phyloP scores from a whole-genome alignment of 2,797 vertebrate species.

The Melanotaenia trifasciata region DNA sequence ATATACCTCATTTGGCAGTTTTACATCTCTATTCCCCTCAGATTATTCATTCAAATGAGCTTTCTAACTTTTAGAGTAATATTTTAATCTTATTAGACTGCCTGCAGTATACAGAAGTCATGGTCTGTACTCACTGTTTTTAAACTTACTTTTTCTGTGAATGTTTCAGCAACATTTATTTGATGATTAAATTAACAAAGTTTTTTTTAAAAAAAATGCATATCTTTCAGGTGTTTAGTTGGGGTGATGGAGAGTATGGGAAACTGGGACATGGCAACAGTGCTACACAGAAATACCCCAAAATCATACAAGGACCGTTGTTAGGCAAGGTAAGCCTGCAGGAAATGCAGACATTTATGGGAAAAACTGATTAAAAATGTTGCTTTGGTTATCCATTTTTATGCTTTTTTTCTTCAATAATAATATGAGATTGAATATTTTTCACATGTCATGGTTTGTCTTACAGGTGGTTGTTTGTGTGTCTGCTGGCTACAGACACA shows the following conservation, averaged over 20 bases:
- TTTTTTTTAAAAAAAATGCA: no score
- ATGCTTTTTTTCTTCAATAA: not conserved
- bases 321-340: constrained; percentile 80
- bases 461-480: constrained; percentile 85
- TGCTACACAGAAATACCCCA: constrained; percentile 88
- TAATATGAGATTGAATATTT: not conserved
- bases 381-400: not conserved
- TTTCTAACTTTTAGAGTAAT: not conserved
- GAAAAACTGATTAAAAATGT: not conserved
- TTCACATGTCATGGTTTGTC: not conserved
- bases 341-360: not conserved
- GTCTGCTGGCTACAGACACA: constrained; percentile 90
- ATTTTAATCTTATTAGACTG: not conserved
- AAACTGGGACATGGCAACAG: constrained; percentile 89
- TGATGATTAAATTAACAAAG: not conserved
- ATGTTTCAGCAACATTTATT: not conserved
- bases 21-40: not conserved
- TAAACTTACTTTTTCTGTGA: not conserved
- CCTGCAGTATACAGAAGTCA: not conserved
- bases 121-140: not conserved
- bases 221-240: constrained; percentile 84
- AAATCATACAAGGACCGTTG: constrained; percentile 87
- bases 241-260: constrained; percentile 89
- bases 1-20: not conserved
- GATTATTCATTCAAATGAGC: not conserved